phyloP scores from a whole-genome alignment of 2,888 invertebrate species.

The Chymomyza amoena region DNA sequence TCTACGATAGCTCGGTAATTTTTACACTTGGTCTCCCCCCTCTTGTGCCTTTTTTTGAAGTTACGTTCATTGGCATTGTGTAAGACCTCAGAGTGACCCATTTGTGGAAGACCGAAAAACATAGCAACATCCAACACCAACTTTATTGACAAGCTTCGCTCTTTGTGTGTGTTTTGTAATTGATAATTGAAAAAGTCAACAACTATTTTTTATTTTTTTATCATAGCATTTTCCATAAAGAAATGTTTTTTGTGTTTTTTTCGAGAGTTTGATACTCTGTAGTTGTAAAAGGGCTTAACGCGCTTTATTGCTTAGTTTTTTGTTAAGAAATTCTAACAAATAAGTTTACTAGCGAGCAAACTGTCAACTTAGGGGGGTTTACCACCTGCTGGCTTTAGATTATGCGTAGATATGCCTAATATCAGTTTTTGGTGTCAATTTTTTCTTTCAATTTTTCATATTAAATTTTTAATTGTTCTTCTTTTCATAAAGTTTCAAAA shows the following conservation, averaged over 20 bases:
- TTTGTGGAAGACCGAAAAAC: conserved; percentile 13
- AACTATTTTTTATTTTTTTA: conserved; percentile 12
- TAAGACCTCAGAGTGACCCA: conserved; percentile 18
- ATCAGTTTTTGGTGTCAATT: too few relatives aligned
- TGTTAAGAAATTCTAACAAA: too few relatives aligned
- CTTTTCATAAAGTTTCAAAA: too few relatives aligned
- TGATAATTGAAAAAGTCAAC: conserved; percentile 66
- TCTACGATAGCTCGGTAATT: background rate
- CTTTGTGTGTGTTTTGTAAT: conserved; percentile 37
- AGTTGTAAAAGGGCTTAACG: background rate
- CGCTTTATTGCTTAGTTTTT: too few relatives aligned
- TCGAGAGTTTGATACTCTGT: background rate
- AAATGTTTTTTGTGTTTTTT: background rate
- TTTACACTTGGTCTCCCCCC: background rate
- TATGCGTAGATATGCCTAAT: too few relatives aligned
- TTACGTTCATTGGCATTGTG: conserved; percentile 4
- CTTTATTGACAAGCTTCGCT: conserved; percentile 7
- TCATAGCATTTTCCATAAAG: background rate
- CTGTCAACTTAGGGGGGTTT: too few relatives aligned
- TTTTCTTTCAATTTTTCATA: too few relatives aligned
- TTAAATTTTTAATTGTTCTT: too few relatives aligned
- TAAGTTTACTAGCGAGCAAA: too few relatives aligned
- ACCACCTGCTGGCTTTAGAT: too few relatives aligned
- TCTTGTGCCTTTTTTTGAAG: background rate
- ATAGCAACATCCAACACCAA: conserved; percentile 28